These are phyloP conservation scores for Ferrisia virgata DNA, from an alignment of 2,888 invertebrate genomes.

Conservation along the genomic window DNA sequence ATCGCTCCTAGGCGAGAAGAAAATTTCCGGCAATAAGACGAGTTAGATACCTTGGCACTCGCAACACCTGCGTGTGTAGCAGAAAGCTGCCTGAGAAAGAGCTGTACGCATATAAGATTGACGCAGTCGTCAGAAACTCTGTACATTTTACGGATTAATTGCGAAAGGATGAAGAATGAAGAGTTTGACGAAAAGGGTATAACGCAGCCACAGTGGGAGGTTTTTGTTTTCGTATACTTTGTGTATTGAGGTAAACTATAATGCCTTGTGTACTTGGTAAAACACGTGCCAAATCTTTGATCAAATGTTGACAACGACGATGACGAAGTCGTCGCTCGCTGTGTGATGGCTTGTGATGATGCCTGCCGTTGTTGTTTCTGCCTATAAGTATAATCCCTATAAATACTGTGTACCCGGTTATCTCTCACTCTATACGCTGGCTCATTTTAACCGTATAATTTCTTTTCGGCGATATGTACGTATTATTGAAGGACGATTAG, in stretches of 20 bases:
- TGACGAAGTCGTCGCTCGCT: not conserved
- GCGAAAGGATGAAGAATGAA: not conserved
- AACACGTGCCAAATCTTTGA: constrained; percentile 17
- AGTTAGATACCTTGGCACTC: not conserved
- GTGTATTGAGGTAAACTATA: not conserved
- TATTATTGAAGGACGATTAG: too few species aligned
- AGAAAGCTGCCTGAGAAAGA: not conserved
- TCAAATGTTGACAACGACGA: not conserved
- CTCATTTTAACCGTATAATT: not conserved
- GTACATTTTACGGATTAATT: not conserved
- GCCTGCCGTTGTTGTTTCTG: not conserved
- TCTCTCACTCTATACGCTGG: not conserved
- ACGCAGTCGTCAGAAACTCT: not conserved
- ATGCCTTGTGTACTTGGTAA: not conserved
- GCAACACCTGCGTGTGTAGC: not conserved
- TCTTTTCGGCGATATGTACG: not conserved
- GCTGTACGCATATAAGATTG: not conserved
- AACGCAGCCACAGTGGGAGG: not conserved
- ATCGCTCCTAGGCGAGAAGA: not conserved
- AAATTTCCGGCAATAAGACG: not conserved
- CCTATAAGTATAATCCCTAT: not conserved
- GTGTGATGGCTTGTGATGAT: not conserved
- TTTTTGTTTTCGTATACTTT: not conserved
- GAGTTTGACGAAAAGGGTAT: not conserved
- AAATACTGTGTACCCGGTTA: not conserved